These are phyloP conservation scores for Gymnothorax reevesii DNA, from an alignment of 2,797 vertebrate genomes.

Conservation along the genomic window DNA sequence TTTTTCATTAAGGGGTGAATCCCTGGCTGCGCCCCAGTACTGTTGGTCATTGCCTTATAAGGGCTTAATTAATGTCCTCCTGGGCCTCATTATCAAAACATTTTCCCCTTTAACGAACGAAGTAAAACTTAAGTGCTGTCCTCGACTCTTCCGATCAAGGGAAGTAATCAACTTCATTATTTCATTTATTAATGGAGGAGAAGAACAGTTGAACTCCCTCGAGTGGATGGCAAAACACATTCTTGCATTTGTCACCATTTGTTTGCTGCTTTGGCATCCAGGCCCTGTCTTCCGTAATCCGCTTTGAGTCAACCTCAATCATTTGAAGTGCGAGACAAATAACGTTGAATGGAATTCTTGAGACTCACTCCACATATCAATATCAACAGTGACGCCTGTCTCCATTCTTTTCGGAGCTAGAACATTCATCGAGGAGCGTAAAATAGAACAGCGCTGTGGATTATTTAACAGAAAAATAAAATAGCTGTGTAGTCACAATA, in stretches of 20 bases:
- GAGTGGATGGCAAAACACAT: not conserved
- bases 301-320: no score
- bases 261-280: no score
- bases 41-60: slow-evolving; percentile 54
- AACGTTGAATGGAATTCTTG: not conserved
- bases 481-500: not conserved
- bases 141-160: not conserved
- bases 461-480: no score
- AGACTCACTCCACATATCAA: not conserved
- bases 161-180: not conserved
- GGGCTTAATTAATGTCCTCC: not conserved
- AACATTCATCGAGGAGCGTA: not conserved
- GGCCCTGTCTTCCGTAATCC: no score
- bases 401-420: not conserved
- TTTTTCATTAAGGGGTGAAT: no score
- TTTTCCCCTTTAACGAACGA: not conserved
- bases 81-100: not conserved
- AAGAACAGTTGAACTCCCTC: not conserved
- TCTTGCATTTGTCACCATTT: no score
- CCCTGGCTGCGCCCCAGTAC: slow-evolving; percentile 52
- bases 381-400: not conserved
- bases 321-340: no score
- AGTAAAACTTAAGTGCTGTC: not conserved
- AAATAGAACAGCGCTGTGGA: not conserved
- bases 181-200: not conserved